These are phyloP conservation scores for Sparidentex hasta DNA, from an alignment of 2,797 vertebrate genomes.

Conservation along the genomic window DNA sequence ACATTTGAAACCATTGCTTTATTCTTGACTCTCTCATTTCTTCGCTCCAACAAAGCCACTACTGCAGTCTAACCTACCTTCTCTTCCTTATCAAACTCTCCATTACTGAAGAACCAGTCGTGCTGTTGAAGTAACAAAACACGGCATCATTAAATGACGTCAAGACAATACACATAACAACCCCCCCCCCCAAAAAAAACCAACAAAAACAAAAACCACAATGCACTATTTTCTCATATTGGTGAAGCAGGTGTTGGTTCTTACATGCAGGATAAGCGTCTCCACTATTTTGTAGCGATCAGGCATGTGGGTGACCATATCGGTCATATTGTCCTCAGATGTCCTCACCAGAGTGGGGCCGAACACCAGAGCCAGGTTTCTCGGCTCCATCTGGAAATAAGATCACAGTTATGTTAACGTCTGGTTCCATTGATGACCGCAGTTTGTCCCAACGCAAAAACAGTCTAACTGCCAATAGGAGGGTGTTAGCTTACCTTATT, in stretches of 20 bases:
- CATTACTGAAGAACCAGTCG: slow-evolving; percentile 95
- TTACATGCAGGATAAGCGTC: slow-evolving; percentile 95
- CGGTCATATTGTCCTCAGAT: slow-evolving; percentile 97
- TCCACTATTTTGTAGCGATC: slow-evolving; percentile 98
- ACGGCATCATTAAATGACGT: not conserved
- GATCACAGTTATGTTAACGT: not conserved
- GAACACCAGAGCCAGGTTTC: slow-evolving; percentile 96
- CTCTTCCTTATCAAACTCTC: slow-evolving; percentile 87
- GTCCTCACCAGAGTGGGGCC: slow-evolving; percentile 96
- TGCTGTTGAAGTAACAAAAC: slow-evolving; percentile 81
- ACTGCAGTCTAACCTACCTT: slow-evolving; percentile 82
- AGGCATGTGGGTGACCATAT: slow-evolving; percentile 99
- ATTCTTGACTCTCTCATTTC: not conserved
- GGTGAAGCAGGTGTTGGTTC: slow-evolving; percentile 37
- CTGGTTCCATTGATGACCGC: not conserved
- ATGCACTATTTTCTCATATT: not conserved
- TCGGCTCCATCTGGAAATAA: slow-evolving; percentile 92
- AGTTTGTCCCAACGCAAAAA: not conserved
- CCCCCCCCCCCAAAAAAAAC: not conserved
- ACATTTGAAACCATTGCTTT: not conserved
- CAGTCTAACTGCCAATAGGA: not conserved
- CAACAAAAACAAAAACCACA: no score
- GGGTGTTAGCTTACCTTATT: slow-evolving; percentile 89
- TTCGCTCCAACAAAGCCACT: not conserved
- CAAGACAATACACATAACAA: not conserved